Conservation (phyloP, 35 echinoderm and acorn worm genomes). For the Stichopus chloronotus region DNA sequence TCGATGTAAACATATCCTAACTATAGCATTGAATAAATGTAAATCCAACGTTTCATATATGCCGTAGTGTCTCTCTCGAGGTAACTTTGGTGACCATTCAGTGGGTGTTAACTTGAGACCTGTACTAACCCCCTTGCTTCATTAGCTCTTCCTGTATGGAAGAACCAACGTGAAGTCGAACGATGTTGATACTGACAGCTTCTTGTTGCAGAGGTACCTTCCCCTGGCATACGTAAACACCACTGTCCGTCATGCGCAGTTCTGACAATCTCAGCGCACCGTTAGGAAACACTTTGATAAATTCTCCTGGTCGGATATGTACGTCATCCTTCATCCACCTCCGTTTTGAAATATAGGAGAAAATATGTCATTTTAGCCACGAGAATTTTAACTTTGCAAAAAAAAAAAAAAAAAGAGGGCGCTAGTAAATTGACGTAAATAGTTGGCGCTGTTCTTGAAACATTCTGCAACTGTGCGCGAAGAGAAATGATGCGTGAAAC, state of each 20-base stretch:
- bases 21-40: too few species aligned
- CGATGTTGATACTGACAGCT: not conserved
- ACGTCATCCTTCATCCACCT: conserved; percentile 26
- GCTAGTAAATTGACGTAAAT: not conserved
- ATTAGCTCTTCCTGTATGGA: conserved; percentile 31
- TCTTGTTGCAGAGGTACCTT: not conserved
- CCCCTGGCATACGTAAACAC: conserved; percentile 16
- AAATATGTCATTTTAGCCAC: too few species aligned
- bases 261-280: not conserved
- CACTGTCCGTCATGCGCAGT: conserved; percentile 10
- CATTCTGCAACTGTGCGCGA: not conserved
- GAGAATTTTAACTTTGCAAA: too few species aligned
- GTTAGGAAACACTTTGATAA: not conserved
- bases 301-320: not conserved
- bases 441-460: not conserved
- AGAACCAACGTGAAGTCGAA: not conserved
- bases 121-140: not conserved
- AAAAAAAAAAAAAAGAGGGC: not conserved
- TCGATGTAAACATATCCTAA: too few species aligned
- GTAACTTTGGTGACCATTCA: too few species aligned
- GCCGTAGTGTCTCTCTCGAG: too few species aligned
- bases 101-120: too few species aligned
- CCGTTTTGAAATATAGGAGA: too few species aligned
- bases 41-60: too few species aligned
- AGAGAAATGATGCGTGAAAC: not conserved